Evolutionary conservation across 2,113 vertebrate species (phyloP).

Genomic region (Gymnorhina tibicen): DNA sequence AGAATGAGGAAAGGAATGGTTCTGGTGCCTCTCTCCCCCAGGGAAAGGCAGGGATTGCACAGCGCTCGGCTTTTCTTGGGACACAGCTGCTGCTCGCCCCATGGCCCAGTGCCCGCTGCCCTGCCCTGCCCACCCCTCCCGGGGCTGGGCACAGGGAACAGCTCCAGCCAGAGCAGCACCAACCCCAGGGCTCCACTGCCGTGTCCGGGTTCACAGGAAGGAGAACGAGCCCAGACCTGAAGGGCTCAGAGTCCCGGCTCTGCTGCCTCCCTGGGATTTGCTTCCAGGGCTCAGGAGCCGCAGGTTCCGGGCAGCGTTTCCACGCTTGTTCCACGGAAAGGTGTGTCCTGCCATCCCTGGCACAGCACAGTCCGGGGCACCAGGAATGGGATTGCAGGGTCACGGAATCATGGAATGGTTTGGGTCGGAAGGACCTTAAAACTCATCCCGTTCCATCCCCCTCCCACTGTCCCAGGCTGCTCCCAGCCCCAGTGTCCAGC

Average conservation of each 20-base stretch:
- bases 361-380: background rate
- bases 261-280: background rate
- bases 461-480: background rate
- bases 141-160: background rate
- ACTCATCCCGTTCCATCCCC: background rate
- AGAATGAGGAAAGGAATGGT: background rate
- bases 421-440: background rate
- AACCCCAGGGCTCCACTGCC: fast-evolving
- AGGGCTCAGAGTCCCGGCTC: background rate
- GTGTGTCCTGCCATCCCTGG: background rate
- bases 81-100: background rate
- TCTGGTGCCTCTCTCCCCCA: background rate
- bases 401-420: background rate
- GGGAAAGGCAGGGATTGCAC: background rate
- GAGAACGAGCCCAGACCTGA: background rate
- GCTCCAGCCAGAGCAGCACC: background rate
- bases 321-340: background rate
- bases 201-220: background rate
- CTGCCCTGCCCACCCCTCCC: background rate
- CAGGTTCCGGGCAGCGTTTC: background rate
- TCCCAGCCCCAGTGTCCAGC: background rate
- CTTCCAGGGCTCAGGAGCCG: too few species aligned
- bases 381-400: background rate
- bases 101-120: background rate
- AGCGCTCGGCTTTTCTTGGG: fast-evolving